Evolutionary conservation across 2,888 invertebrate genomes (phyloP).

Genomic region (Clunio marinus): DNA sequence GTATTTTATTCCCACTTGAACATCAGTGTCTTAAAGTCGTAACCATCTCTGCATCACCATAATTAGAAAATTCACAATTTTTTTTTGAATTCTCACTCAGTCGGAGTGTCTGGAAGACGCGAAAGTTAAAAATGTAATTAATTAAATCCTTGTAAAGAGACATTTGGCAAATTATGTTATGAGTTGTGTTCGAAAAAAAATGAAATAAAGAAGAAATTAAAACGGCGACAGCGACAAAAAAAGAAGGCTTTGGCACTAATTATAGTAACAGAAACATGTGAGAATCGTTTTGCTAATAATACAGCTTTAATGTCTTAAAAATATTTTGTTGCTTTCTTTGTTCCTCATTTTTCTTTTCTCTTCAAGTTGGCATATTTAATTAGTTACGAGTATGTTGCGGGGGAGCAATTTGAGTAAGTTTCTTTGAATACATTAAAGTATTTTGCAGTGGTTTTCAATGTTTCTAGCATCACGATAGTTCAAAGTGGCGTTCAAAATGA

Average conservation of each 20-base stretch:
- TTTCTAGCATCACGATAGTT: too few relatives aligned
- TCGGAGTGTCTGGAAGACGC: slow-evolving; percentile 8
- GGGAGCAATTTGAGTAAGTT: too few relatives aligned
- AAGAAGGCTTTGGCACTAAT: not conserved
- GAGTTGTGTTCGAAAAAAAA: too few relatives aligned
- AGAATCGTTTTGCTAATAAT: not conserved
- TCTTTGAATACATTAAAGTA: too few relatives aligned
- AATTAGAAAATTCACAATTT: not conserved
- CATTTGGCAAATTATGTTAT: slow-evolving; percentile 34
- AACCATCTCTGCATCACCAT: not conserved
- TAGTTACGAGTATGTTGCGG: too few relatives aligned
- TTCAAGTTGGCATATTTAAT: too few relatives aligned
- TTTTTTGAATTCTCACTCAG: not conserved
- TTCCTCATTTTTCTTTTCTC: too few relatives aligned
- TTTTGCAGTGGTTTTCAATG: too few relatives aligned
- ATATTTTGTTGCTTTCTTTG: too few relatives aligned
- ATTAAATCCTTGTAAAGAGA: slow-evolving; percentile 34
- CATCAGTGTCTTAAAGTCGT: slow-evolving; percentile 4
- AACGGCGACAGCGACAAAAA: slow-evolving; percentile 1
- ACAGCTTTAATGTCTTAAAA: too few relatives aligned
- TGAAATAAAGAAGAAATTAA: not conserved
- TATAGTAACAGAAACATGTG: not conserved
- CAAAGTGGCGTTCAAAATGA: too few relatives aligned
- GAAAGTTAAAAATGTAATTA: slow-evolving; percentile 16
- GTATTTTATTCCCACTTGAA: not conserved